Percentiles rank a stretch among this genome's conserved stretches.
Evolutionary conservation across 2,888 invertebrate genomes (phyloP).

Genomic region (Eilema depressum): DNA sequence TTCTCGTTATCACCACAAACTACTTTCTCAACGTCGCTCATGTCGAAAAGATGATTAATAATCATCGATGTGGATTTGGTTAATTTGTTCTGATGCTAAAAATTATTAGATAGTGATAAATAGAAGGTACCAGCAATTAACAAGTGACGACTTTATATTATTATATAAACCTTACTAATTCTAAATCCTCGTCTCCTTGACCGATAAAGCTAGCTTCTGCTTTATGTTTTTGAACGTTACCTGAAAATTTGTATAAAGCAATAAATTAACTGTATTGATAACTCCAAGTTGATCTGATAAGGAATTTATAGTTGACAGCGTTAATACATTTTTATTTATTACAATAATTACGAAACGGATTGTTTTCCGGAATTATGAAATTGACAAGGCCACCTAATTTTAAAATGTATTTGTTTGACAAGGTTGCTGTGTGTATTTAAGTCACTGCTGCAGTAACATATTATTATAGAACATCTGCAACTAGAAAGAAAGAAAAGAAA

Average conservation of each 20-base stretch:
- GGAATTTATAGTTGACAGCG: not conserved
- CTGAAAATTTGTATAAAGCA: slow-evolving; percentile 50
- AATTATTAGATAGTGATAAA: not conserved
- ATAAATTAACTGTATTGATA: not conserved
- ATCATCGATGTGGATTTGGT: slow-evolving; percentile 73
- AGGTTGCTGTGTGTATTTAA: too few relatives aligned
- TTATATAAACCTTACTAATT: slow-evolving; percentile 59
- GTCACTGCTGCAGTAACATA: too few relatives aligned
- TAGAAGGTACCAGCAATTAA: slow-evolving; percentile 17
- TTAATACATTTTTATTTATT: not conserved
- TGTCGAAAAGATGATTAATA: slow-evolving; percentile 76
- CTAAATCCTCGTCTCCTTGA: slow-evolving; percentile 77
- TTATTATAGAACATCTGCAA: too few relatives aligned
- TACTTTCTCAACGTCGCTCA: slow-evolving; percentile 73
- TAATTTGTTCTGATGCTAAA: slow-evolving; percentile 62
- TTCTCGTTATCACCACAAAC: slow-evolving; percentile 55
- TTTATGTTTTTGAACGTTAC: slow-evolving; percentile 47
- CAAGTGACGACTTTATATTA: not conserved
- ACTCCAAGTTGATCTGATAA: not conserved
- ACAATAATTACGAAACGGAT: not conserved
- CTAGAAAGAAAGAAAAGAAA: too few relatives aligned
- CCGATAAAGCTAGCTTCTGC: slow-evolving; percentile 67
- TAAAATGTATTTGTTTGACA: too few relatives aligned
- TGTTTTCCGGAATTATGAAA: not conserved
- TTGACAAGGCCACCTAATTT: not conserved